Evolutionary conservation across 2,113 vertebrate genomes (phyloP).

Genomic region (Typhlomys cinereus): DNA sequence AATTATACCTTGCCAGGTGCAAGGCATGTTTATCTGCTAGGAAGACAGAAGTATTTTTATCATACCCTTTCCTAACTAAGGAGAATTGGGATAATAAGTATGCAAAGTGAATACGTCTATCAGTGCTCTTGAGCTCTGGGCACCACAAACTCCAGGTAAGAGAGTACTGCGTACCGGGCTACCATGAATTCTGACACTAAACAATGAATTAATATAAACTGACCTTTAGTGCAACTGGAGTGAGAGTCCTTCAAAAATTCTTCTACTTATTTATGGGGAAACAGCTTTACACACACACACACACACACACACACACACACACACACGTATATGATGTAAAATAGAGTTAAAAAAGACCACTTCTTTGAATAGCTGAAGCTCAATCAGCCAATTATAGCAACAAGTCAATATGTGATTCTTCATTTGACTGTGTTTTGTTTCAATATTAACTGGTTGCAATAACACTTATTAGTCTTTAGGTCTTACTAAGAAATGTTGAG

Average conservation of each 20-base stretch:
- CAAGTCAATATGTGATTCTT: background rate
- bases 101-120: conserved; percentile 12
- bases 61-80: conserved; percentile 57
- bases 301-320: no score
- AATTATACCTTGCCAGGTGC: conserved; percentile 76
- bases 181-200: background rate
- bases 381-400: background rate
- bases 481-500: background rate
- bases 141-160: background rate
- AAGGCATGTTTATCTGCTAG: conserved; percentile 70
- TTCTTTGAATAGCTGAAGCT: background rate
- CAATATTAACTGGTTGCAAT: background rate
- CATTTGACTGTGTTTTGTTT: background rate
- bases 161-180: background rate
- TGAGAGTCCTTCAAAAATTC: background rate
- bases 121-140: conserved; percentile 5
- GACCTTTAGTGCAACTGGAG: background rate
- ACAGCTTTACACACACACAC: background rate
- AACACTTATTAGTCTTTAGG: background rate
- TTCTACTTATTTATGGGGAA: background rate
- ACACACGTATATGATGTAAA: background rate
- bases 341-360: conserved; percentile 1
- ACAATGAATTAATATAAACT: background rate
- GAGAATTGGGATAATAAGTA: conserved; percentile 49
- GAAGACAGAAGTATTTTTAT: conserved; percentile 67